Conservation (phyloP, 2,888 invertebrate genomes). For the Rhogogaster chlorosoma region DNA sequence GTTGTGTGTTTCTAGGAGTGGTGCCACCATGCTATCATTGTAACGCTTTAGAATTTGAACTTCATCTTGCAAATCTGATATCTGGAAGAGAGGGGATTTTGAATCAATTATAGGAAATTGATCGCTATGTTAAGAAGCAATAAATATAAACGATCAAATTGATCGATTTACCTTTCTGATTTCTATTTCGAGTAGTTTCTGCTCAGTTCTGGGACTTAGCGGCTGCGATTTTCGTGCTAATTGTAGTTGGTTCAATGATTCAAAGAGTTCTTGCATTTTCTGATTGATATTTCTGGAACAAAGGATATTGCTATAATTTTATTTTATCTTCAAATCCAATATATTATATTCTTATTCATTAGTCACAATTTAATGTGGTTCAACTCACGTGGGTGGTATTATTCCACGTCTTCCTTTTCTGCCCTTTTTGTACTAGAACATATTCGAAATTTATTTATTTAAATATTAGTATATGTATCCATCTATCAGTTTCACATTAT, state of each 20-base stretch:
- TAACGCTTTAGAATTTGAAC: slow-evolving; percentile 77
- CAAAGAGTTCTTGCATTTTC: slow-evolving; percentile 74
- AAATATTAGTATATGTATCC: not conserved
- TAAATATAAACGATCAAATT: slow-evolving; percentile 15
- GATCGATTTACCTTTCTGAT: slow-evolving; percentile 80
- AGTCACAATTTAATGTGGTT: not conserved
- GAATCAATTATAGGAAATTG: slow-evolving; percentile 12
- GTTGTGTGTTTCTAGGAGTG: slow-evolving; percentile 38
- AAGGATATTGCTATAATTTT: not conserved
- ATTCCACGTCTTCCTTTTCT: slow-evolving; percentile 54
- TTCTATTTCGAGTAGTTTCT: slow-evolving; percentile 80
- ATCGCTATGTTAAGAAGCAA: not conserved
- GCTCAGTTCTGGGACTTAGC: slow-evolving; percentile 78
- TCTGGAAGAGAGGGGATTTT: slow-evolving; percentile 76
- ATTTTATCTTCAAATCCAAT: not conserved
- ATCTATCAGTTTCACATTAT: not conserved
- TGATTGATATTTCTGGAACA: slow-evolving; percentile 65
- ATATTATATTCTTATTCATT: not conserved
- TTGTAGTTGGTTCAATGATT: slow-evolving; percentile 73
- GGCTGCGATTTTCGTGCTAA: slow-evolving; percentile 50
- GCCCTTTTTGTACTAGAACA: not conserved
- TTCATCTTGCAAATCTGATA: slow-evolving; percentile 81
- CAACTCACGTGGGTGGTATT: slow-evolving; percentile 59
- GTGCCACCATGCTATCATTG: slow-evolving; percentile 62
- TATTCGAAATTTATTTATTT: slow-evolving; percentile 8